phyloP scores from a whole-genome alignment of 1,140 invertebrate species.

The Panonychus citri region DNA sequence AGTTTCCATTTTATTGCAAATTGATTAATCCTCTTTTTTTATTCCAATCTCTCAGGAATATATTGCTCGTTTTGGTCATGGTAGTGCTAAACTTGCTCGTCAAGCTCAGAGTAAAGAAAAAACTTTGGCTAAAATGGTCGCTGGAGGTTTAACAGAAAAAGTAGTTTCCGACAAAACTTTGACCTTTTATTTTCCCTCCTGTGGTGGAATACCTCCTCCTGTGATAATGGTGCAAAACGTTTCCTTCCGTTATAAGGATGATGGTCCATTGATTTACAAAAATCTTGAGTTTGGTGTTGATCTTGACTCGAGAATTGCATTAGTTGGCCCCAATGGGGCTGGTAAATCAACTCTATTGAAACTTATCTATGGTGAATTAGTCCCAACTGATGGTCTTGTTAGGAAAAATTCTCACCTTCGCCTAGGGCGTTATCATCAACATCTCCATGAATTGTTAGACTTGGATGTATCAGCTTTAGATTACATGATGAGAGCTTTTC shows the following conservation, averaged over 20 bases:
- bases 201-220: constrained; percentile 86
- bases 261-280: constrained; percentile 74
- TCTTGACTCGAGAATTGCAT: constrained; percentile 79
- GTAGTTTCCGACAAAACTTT: constrained; percentile 68
- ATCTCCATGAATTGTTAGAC: constrained; percentile 87
- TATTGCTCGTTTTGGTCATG: constrained; percentile 96
- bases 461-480: constrained; percentile 82
- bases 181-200: constrained; percentile 87
- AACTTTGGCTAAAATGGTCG: constrained; percentile 95
- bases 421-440: constrained; percentile 94
- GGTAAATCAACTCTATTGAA: constrained; percentile 95
- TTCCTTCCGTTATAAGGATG: constrained; percentile 74
- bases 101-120: constrained; percentile 99
- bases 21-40: constrained; percentile 14
- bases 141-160: constrained; percentile 83
- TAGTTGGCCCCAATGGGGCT: constrained; percentile 97
- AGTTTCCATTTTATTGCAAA: too few species aligned
- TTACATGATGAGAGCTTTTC: constrained; percentile 93
- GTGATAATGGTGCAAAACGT: constrained; percentile 98
- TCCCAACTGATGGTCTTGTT: constrained; percentile 87
- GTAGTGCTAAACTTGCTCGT: constrained; percentile 85
- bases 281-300: constrained; percentile 98
- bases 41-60: too few species aligned
- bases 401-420: constrained; percentile 89
- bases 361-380: constrained; percentile 73